phyloP scores from a whole-genome alignment of 2,888 invertebrate species.

The Pegoplata infirma region DNA sequence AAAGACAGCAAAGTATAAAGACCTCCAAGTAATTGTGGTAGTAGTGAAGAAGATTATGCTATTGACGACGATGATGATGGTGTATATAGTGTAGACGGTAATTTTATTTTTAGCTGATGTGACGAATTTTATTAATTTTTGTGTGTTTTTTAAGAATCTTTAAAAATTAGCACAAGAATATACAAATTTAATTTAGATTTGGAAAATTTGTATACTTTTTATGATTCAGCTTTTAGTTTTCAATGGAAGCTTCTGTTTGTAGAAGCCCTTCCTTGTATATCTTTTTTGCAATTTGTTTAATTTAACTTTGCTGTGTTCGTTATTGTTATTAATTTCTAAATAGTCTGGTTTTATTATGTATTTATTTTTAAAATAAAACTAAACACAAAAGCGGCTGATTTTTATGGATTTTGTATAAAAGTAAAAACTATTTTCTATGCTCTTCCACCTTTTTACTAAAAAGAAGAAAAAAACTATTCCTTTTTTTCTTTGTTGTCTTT shows the following conservation, averaged over 20 bases:
- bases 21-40: constrained; percentile 33
- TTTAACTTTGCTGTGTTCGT: no score
- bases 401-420: neutral
- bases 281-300: no score
- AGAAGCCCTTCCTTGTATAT: no score
- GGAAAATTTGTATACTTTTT: no score
- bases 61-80: constrained; percentile 26
- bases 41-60: neutral
- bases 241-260: no score
- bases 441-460: constrained; percentile 17
- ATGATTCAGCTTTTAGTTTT: no score
- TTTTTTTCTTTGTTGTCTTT: constrained; percentile 50
- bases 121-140: constrained; percentile 52
- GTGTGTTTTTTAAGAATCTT: constrained; percentile 13
- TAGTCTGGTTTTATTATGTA: no score
- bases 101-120: constrained; percentile 64
- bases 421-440: constrained; percentile 40
- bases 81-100: constrained; percentile 27
- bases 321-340: no score
- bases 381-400: neutral
- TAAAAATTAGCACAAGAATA: no score
- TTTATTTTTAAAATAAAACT: neutral
- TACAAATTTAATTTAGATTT: no score
- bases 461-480: constrained; percentile 18
- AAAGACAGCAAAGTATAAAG: neutral